Evolutionary conservation across 2,797 vertebrate species (phyloP).

Genomic region (Coregonus sp.): DNA sequence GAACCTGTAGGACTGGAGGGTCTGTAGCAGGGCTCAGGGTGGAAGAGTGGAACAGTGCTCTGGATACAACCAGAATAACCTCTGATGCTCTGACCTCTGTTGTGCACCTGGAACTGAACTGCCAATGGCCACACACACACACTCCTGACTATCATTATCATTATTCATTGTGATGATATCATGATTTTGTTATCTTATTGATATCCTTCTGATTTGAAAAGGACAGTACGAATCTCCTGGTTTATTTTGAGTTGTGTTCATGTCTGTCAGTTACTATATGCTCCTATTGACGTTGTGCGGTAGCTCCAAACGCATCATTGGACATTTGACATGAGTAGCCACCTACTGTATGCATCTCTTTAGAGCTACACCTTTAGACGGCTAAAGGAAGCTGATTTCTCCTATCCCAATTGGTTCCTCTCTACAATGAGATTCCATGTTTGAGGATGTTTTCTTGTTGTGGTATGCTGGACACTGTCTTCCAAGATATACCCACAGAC

Average conservation of each 20-base stretch:
- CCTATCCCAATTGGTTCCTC: background rate
- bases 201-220: constrained; percentile 17
- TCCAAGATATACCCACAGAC: constrained; percentile 40
- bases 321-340: background rate
- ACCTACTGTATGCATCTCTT: constrained; percentile 29
- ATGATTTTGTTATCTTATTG: constrained; percentile 8
- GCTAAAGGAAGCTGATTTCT: background rate
- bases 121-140: constrained; percentile 21
- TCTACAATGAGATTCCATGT: constrained; percentile 16
- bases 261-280: background rate
- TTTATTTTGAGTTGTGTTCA: constrained; percentile 6
- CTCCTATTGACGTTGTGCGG: background rate
- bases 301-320: background rate
- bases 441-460: background rate
- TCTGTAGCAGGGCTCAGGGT: background rate
- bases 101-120: constrained; percentile 14
- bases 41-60: constrained; percentile 5
- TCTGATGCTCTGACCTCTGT: constrained; percentile 8
- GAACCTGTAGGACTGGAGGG: constrained; percentile 93
- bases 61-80: constrained; percentile 41
- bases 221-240: constrained; percentile 17
- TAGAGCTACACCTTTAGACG: constrained; percentile 8
- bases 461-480: constrained; percentile 36
- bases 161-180: constrained; percentile 34
- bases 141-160: constrained; percentile 13